Percentiles rank a stretch among this genome's conserved stretches.
Conservation (phyloP, 2,113 vertebrate genomes). For the Vulpes ferrilata region DNA sequence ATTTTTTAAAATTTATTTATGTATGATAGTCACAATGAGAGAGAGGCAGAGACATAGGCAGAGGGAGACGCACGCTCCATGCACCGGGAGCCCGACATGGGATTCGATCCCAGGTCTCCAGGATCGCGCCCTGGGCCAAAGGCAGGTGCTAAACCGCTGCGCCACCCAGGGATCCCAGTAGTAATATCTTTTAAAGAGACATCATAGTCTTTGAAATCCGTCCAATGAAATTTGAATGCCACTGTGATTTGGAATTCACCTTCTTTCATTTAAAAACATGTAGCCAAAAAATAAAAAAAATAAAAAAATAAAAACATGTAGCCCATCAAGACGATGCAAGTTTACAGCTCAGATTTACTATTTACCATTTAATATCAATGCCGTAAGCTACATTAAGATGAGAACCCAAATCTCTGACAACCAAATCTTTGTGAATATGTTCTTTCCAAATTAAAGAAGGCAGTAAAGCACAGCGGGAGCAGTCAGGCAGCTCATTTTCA, state of each 20-base stretch:
- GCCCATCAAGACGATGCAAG: not conserved
- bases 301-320: not conserved
- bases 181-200: not conserved
- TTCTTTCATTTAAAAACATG: constrained; percentile 5
- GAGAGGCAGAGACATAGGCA: no score
- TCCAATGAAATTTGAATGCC: not conserved
- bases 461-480: not conserved
- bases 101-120: no score
- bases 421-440: not conserved
- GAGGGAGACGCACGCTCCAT: no score
- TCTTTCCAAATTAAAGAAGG: not conserved
- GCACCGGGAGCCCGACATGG: no score
- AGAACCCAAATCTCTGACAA: not conserved
- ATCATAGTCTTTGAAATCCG: not conserved
- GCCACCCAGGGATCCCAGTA: not conserved
- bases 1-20: no score
- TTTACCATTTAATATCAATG: not conserved
- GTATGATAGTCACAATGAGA: no score
- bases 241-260: not conserved
- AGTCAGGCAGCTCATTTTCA: not conserved
- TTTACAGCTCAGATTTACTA: not conserved
- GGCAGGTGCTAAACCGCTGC: no score
- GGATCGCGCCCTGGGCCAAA: no score
- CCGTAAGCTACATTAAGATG: not conserved
- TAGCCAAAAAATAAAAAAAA: no score